phyloP scores from a whole-genome alignment of 2,888 invertebrate genomes.

The Uloborus plumipes region DNA sequence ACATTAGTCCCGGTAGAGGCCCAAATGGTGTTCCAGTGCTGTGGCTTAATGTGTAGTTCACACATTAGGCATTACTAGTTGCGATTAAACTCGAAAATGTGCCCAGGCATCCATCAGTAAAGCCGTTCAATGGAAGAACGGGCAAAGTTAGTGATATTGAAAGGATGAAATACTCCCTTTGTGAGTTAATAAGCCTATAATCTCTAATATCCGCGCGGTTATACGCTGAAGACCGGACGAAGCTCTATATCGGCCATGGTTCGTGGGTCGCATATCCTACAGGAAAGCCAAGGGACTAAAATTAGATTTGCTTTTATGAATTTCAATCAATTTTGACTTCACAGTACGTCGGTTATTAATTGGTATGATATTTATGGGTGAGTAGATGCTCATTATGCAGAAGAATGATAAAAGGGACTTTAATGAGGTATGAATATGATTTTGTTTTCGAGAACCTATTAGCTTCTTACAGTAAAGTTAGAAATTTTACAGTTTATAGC shows the following conservation, averaged over 20 bases:
- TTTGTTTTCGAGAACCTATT: too few relatives aligned
- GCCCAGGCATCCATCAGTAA: too few relatives aligned
- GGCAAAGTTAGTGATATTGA: constrained; percentile 16
- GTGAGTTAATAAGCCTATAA: constrained; percentile 26
- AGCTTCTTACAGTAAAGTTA: too few relatives aligned
- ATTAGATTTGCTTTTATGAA: constrained; percentile 31
- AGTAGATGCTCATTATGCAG: too few relatives aligned
- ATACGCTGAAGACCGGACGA: constrained; percentile 19
- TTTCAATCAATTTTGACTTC: not conserved
- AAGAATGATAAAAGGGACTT: too few relatives aligned
- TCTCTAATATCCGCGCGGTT: constrained; percentile 35
- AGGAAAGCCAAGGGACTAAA: constrained; percentile 26
- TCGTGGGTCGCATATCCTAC: constrained; percentile 46
- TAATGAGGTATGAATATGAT: too few relatives aligned
- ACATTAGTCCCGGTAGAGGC: too few relatives aligned
- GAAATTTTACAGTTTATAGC: too few relatives aligned
- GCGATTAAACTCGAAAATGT: too few relatives aligned
- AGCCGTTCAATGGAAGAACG: constrained; percentile 30
- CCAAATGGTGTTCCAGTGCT: too few relatives aligned
- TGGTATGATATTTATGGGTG: not conserved
- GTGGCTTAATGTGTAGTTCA: too few relatives aligned
- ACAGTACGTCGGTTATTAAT: not conserved
- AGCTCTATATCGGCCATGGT: constrained; percentile 15
- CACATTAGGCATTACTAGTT: too few relatives aligned
- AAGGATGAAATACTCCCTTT: constrained; percentile 11